Conservation (phyloP, 1,140 invertebrate genomes). For the Archivesica marissinica region DNA sequence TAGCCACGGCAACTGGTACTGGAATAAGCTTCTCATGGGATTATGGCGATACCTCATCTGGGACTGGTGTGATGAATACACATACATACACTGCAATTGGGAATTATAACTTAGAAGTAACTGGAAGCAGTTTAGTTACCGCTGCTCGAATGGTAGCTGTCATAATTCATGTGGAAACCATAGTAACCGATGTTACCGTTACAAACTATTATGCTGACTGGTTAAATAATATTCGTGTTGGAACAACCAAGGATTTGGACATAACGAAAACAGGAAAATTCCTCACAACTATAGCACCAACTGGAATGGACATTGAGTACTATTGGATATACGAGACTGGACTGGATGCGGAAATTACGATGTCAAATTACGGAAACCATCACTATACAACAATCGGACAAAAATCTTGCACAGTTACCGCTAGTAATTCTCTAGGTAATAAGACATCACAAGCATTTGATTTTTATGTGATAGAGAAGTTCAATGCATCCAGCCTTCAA, state of each 20-base stretch:
- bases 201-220: background rate
- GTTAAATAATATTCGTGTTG: background rate
- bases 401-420: conserved; percentile 26
- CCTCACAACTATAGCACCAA: background rate
- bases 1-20: conserved; percentile 44
- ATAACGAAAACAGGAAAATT: conserved; percentile 13
- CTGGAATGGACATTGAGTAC: conserved; percentile 17
- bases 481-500: background rate
- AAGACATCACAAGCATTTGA: conserved; percentile 4
- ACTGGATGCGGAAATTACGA: background rate
- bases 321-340: conserved; percentile 17
- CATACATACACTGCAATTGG: conserved; percentile 6
- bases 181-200: background rate
- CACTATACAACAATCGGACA: conserved; percentile 14
- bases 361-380: background rate
- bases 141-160: background rate
- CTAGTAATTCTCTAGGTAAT: conserved; percentile 28
- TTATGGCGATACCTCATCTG: conserved; percentile 16
- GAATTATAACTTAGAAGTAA: conserved; percentile 25
- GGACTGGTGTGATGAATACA: background rate
- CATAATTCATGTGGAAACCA: conserved; percentile 26
- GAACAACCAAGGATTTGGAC: background rate
- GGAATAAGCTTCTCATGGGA: conserved; percentile 60
- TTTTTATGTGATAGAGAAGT: conserved; percentile 24
- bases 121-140: conserved; percentile 20